Evolutionary conservation across 2,888 invertebrate genomes (phyloP), one percentile per base, ranked within the genome.

Genomic region (Drosophila anomelani): DNA sequence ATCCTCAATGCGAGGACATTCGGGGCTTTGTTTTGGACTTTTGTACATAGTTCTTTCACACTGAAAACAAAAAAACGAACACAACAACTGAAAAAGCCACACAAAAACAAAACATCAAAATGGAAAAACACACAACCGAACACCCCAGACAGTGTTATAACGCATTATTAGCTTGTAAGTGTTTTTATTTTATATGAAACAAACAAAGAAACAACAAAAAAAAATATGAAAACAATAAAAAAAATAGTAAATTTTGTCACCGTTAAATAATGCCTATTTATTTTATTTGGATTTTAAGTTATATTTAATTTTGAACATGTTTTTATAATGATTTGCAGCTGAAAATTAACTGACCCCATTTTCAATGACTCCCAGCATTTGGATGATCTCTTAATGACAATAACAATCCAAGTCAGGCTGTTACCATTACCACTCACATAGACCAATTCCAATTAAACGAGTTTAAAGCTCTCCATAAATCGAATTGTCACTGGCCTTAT

Each of bases 231-330:
- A 91, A 92, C 82, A 90, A 91, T 90, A 90, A 91, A 92, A 92
- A 90, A 92, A 92, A 92, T 90, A 91, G 90, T 88, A 91, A 92
- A 91, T 91, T 92, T 92, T 92, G 92, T 92, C 92, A 92, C 92
- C 92, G 92, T 92, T 92, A 92, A 90, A 80, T 29, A 5, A 51
- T n/a, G 7, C 3, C 15, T 15, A 20, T 47, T 36, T 67, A 34
- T 67, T 74, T 56, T 9, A 7, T 38, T 23, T 20, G 59, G 4
- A 13, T 20, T 15, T 4, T 0, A 5, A 3, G 5, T 4, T 20
- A 20, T n/a, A 17, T 17, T 32, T 17, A 2, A 32, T 49, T 49
- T 49, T 4, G 17, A 4, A 32, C 20, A 17, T 49, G 17, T 32
- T 32, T 49, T 13, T 23, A 13, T 43, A 26, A 23, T 60, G 46